Percentiles rank a stretch among this genome's conserved stretches.
Evolutionary conservation across 1,140 invertebrate species (phyloP).

Genomic region (Cataglyphis hispanica): DNA sequence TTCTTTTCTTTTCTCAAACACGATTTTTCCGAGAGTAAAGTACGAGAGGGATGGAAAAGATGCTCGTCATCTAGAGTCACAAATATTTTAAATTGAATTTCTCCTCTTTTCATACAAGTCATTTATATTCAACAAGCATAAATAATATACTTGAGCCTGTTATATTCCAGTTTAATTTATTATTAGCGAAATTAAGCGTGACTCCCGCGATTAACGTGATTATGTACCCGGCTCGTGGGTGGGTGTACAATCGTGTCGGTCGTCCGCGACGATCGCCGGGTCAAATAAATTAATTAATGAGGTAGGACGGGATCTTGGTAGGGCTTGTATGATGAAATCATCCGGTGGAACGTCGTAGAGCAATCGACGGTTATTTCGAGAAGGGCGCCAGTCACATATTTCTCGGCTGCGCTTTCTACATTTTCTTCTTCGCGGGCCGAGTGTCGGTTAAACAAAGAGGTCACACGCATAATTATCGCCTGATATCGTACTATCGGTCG

Average conservation of each 20-base stretch:
- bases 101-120: no score
- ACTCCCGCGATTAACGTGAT: conserved; percentile 72
- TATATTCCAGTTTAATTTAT: background rate
- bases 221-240: conserved; percentile 80
- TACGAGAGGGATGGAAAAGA: background rate
- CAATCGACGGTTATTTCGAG: background rate
- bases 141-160: background rate
- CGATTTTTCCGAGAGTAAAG: no score
- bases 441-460: conserved; percentile 1
- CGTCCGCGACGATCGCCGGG: conserved; percentile 78
- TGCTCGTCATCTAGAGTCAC: no score
- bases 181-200: conserved; percentile 55
- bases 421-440: background rate
- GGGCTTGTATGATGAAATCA: conserved; percentile 29
- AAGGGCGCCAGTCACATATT: conserved; percentile 2
- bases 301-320: conserved; percentile 50
- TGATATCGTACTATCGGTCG: conserved; percentile 39
- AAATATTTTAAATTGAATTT: background rate
- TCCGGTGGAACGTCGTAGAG: conserved; percentile 32
- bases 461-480: conserved; percentile 24
- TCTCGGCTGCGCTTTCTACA: background rate
- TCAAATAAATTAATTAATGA: conserved; percentile 85
- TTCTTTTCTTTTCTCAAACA: no score
- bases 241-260: conserved; percentile 78
- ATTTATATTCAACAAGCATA: background rate